Evolutionary conservation across 2,888 invertebrate species (phyloP).

Genomic region (Tridacna crocea): DNA sequence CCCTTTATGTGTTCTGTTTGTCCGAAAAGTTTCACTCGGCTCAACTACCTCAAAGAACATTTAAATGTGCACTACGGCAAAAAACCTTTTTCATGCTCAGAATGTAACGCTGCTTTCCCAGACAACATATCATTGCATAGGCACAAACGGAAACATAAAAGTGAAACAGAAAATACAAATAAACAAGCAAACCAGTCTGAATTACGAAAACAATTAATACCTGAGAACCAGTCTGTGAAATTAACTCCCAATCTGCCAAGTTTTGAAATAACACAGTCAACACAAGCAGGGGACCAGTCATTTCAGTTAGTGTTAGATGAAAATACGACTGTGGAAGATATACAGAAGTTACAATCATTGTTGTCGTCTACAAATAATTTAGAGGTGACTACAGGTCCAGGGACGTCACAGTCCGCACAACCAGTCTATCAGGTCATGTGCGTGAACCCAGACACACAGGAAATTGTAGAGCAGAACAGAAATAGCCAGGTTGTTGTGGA

Average conservation of each 20-base stretch:
- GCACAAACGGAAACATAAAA: constrained; percentile 76
- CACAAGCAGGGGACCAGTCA: constrained; percentile 32
- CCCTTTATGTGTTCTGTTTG: constrained; percentile 83
- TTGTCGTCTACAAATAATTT: constrained; percentile 30
- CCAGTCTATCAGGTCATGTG: constrained; percentile 55
- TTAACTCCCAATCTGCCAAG: neutral
- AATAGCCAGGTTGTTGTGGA: constrained; percentile 19
- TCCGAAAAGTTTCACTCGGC: constrained; percentile 83
- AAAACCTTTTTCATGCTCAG: constrained; percentile 82
- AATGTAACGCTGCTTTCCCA: constrained; percentile 79
- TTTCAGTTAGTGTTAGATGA: constrained; percentile 47
- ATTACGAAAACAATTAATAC: constrained; percentile 30
- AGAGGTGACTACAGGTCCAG: neutral
- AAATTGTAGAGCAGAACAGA: constrained; percentile 59
- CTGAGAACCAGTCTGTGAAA: constrained; percentile 5
- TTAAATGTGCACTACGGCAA: constrained; percentile 83
- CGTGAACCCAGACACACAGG: constrained; percentile 60
- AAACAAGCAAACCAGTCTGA: constrained; percentile 34
- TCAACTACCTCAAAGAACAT: constrained; percentile 84
- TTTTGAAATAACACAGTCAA: constrained; percentile 35
- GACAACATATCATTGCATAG: constrained; percentile 80
- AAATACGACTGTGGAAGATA: constrained; percentile 40
- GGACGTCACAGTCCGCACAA: constrained; percentile 20
- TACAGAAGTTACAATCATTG: constrained; percentile 43
- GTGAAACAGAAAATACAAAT: constrained; percentile 25